Evolutionary conservation across 1,140 invertebrate genomes (phyloP), one percentile per base, ranked within the genome.

Genomic region (Macrocentrus cingulum): DNA sequence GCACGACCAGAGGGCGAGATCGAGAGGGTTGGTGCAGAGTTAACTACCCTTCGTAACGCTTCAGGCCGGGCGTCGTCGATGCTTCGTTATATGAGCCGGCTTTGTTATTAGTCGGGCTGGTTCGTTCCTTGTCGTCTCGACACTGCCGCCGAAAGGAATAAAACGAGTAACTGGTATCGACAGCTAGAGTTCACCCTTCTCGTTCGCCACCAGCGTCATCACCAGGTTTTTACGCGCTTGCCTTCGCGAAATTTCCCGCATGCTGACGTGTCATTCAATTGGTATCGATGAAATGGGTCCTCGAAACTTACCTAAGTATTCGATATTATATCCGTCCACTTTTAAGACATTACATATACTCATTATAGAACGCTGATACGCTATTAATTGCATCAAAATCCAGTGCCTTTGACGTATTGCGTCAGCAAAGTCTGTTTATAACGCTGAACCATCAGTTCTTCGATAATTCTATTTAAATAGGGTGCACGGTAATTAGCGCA

Each of bases 101-200:
- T 57, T 57, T 57, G 55, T 57, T 57, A 57, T 57, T 57, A 57
- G 55, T 37, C 37, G 34, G 25, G 46, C 42, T 39, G 20, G 15
- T 39, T 19, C 46, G 32, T 57, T 57, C 48, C 55, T 57, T 49
- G 55, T 50, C 53, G 36, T 57, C 55, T 50, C 36, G 55, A 57
- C 55, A n/a, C n/a, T n/a, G n/a, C n/a, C 36, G 9, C 48, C 48
- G 34, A 41, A 50, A 57, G 56, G 48, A 51, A 58, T 51, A 58
- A 48, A 58, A 50, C 56, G 39, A 42, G 56, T 58, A 58, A 58
- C 56, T 58, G 56, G 22, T 58, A 58, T 58, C 56, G 56, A 58
- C 56, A 58, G 56, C 23, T n/a, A n/a, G n/a, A n/a, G n/a, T n/a
- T n/a, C n/a, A 7, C 19, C 9, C 9, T 5, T 32, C 36, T 52